A percentile compares a stretch with the other conserved stretches of the same genome.
phyloP scores from a whole-genome alignment of 2,888 invertebrate genomes.

The Pristionchus entomophagus region DNA sequence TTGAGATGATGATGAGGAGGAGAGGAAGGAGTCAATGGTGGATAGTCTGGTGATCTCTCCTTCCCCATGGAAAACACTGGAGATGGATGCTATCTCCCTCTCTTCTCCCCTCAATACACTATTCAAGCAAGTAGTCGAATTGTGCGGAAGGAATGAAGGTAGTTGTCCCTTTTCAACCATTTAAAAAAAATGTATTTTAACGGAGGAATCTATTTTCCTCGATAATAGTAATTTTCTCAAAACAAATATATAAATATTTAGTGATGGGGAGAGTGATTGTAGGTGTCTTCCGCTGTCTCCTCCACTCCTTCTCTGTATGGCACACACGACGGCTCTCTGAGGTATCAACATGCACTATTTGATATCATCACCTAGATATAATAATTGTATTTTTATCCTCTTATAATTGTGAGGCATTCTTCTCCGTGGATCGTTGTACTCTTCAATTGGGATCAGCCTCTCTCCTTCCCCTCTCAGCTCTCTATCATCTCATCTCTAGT shows the following conservation, averaged over 20 bases:
- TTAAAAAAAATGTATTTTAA: background rate
- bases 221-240: no score
- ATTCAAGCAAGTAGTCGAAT: slow-evolving; percentile 29
- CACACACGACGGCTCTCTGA: slow-evolving; percentile 25
- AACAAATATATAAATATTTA: background rate
- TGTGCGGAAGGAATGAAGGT: slow-evolving; percentile 44
- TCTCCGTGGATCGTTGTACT: background rate
- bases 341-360: background rate
- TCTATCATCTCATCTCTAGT: background rate
- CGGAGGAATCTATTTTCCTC: no score
- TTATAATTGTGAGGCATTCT: slow-evolving; percentile 1
- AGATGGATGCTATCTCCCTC: slow-evolving; percentile 22
- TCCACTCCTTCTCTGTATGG: slow-evolving; percentile 37
- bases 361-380: no score
- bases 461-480: slow-evolving; percentile 34
- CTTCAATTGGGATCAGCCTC: background rate
- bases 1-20: background rate
- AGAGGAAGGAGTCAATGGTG: background rate
- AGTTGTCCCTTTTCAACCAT: background rate
- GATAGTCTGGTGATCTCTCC: background rate
- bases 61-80: slow-evolving; percentile 39
- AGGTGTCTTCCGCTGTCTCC: slow-evolving; percentile 37
- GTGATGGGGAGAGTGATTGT: background rate
- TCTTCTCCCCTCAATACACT: slow-evolving; percentile 14
- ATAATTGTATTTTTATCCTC: background rate